phyloP scores from a whole-genome alignment of 2,888 invertebrate genomes.

The Drosophila koepferae region DNA sequence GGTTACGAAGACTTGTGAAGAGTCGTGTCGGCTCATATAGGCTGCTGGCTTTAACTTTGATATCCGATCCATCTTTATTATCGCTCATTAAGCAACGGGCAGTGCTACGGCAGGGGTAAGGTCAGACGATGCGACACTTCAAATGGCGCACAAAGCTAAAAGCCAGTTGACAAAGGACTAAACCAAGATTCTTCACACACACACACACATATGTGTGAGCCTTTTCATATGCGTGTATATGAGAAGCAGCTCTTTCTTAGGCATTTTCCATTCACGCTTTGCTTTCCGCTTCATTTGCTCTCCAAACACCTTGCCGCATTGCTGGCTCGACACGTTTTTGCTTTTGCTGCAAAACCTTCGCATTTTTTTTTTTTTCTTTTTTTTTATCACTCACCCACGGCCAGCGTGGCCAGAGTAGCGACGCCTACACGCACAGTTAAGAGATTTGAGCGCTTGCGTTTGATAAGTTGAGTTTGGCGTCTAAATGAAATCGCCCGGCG shows the following conservation, averaged over 20 bases:
- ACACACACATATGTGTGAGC: conserved; percentile 6
- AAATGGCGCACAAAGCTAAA: conserved; percentile 35
- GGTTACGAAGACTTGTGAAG: conserved; percentile 19
- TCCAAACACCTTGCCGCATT: conserved; percentile 72
- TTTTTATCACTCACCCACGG: not conserved
- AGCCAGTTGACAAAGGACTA: conserved; percentile 35
- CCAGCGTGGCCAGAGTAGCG: not conserved
- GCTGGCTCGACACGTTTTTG: conserved; percentile 71
- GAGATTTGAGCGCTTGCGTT: conserved; percentile 12
- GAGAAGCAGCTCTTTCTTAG: conserved; percentile 34
- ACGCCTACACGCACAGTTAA: not conserved
- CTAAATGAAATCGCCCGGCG: conserved; percentile 54
- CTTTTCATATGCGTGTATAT: not conserved
- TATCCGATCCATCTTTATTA: conserved; percentile 77
- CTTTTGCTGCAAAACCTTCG: conserved; percentile 49
- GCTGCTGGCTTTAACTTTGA: conserved; percentile 40
- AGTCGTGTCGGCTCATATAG: too few species aligned
- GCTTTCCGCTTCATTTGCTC: conserved; percentile 56
- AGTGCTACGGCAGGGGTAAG: not conserved
- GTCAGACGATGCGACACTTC: conserved; percentile 3
- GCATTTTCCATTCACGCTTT: conserved; percentile 43
- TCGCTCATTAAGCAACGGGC: conserved; percentile 56
- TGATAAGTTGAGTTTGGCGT: conserved; percentile 35
- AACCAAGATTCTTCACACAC: conserved; percentile 10
- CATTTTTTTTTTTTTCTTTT: not conserved